phyloP scores from a whole-genome alignment of 2,113 vertebrate species.

The Gymnocephalus cernua region DNA sequence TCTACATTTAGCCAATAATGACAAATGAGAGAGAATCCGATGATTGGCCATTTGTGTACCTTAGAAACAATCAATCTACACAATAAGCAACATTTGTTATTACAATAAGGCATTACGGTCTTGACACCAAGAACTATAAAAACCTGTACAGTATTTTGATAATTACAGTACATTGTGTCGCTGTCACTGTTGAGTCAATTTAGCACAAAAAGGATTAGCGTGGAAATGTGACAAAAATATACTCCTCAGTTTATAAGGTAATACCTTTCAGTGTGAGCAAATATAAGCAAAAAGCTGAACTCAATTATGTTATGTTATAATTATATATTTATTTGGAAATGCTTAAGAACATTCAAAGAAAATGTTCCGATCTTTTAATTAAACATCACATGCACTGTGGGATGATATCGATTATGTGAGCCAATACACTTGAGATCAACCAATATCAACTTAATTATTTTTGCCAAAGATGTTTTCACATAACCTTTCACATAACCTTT shows the following conservation, averaged over 20 bases:
- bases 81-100: not conserved
- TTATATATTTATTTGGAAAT: not conserved
- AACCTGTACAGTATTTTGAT: not conserved
- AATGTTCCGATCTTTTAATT: not conserved
- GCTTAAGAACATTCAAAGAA: not conserved
- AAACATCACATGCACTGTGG: not conserved
- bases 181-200: not conserved
- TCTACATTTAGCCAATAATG: not conserved
- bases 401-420: conserved; percentile 7
- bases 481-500: conserved; percentile 19
- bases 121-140: not conserved
- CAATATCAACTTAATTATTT: conserved; percentile 13
- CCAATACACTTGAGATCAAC: not conserved
- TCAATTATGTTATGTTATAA: too few species aligned
- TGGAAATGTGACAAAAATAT: not conserved
- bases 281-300: not conserved
- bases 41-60: not conserved
- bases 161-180: not conserved
- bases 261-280: not conserved
- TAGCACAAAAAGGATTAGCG: not conserved
- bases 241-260: not conserved
- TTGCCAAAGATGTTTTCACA: conserved; percentile 23
- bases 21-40: not conserved
- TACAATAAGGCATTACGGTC: not conserved
- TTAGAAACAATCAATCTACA: not conserved